Evolutionary conservation across 1,140 invertebrate species (phyloP).

Genomic region (Macrosteles quadrilineatus): DNA sequence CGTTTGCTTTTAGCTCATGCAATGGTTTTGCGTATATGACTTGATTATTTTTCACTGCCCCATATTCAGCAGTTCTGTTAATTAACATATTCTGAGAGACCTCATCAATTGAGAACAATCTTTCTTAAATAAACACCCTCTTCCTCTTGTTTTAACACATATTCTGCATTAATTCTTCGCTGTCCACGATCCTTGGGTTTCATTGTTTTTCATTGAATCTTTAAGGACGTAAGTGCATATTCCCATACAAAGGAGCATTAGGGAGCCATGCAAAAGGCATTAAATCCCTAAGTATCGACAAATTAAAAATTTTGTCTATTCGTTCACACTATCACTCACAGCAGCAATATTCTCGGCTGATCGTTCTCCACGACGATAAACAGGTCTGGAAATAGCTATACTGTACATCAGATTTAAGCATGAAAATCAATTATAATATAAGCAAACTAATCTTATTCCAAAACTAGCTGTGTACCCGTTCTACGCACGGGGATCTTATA

Average conservation of each 20-base stretch:
- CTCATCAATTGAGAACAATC: background rate
- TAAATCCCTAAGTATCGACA: background rate
- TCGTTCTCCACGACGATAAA: background rate
- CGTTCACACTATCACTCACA: background rate
- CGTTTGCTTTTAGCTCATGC: too few relatives aligned
- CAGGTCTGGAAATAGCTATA: too few relatives aligned
- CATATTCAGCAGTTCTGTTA: background rate
- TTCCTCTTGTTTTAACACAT: background rate
- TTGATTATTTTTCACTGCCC: background rate
- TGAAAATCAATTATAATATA: too few relatives aligned
- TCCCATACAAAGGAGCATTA: background rate
- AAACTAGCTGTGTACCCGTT: too few relatives aligned
- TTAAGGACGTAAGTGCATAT: background rate
- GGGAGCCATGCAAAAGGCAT: background rate
- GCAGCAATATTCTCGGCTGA: constrained; percentile 16
- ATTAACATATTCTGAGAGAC: too few relatives aligned
- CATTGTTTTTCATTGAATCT: background rate
- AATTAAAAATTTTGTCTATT: background rate
- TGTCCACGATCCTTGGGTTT: background rate
- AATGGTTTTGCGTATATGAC: background rate
- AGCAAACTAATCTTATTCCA: too few relatives aligned
- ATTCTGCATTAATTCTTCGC: background rate
- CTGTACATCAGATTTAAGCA: too few relatives aligned
- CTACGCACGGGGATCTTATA: too few relatives aligned
- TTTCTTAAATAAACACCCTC: background rate